Conservation (phyloP, 2,113 vertebrate genomes). For the Xenopus tropicalis region DNA sequence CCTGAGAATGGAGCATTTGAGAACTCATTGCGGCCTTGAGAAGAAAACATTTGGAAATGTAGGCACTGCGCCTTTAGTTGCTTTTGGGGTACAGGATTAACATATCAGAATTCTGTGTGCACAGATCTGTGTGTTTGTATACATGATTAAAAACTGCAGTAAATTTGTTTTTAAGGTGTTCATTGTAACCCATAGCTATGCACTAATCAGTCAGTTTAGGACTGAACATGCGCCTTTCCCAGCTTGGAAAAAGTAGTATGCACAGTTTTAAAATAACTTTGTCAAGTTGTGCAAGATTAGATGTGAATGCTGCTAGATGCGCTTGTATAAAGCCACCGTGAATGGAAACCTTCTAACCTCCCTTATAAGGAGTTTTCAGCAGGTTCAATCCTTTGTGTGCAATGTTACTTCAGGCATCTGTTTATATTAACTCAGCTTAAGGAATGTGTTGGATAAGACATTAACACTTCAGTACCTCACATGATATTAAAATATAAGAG, state of each 20-base stretch:
- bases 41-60: too few species aligned
- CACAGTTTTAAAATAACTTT: neutral
- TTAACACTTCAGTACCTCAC: neutral
- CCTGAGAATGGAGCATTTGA: too few species aligned
- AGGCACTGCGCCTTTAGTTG: too few species aligned
- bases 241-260: neutral
- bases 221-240: neutral
- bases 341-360: neutral
- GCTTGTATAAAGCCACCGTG: neutral
- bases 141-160: too few species aligned
- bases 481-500: neutral
- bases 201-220: too few species aligned
- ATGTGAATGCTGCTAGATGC: neutral
- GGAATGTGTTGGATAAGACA: neutral
- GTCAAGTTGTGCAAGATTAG: neutral
- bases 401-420: neutral
- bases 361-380: conserved; percentile 1
- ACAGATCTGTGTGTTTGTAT: neutral
- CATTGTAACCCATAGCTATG: too few species aligned
- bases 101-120: neutral
- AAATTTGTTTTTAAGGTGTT: too few species aligned
- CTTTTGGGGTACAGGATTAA: too few species aligned
- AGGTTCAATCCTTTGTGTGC: neutral
- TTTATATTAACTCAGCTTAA: neutral
- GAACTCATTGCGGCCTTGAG: too few species aligned